Evolutionary conservation across 2,113 vertebrate genomes (phyloP), one percentile per base, ranked within the genome.

Genomic region (Lagopus muta): DNA sequence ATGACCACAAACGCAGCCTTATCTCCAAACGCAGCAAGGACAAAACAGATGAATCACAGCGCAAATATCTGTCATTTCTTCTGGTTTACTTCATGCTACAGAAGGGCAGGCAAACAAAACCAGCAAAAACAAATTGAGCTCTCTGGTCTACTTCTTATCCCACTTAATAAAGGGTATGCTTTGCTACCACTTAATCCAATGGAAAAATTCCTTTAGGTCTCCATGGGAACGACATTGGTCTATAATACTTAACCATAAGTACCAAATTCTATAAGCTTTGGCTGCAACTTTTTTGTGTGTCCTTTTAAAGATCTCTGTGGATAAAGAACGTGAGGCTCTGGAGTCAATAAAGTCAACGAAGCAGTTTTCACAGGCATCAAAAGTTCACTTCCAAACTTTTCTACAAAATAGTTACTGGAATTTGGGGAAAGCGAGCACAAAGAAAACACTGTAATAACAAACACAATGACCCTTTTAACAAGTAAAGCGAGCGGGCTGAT

Each of bases 381-480:
- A 88, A 93, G 96, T 95, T 94, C 95, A 88, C 82, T 95, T 90
- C 47, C 88, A 57, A 95, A 94, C 88, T 95, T 79, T 64, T 78
- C 77, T 70, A 72, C 91, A 69, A 88, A 95, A 90, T 14, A 96
- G 85, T 92, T 88, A 64, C 91, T 96, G 95, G 95, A 86, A 92
- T 95, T 94, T 82, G 73, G 82, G 66, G 91, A 47, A 73, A 94
- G 89, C 0, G 24, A 96, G 85, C 79, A 96, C 91, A 96, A 96
- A 95, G 94, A 69, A 89, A 94, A 95, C 93, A 91, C 91, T 95
- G 94, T 94, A 96, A 94, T 88, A 96, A 92, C 82, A 24, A 38
- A 83, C 88, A 95, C 95, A 97, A 94, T 94, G 93, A 94, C 90
- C 82, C 94, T 94, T 97, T 96, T 89, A 96, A 69, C 57, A 19